These are phyloP conservation scores for Oscheius sp. DNA, from an alignment of 2,888 invertebrate genomes.

Conservation along the genomic window DNA sequence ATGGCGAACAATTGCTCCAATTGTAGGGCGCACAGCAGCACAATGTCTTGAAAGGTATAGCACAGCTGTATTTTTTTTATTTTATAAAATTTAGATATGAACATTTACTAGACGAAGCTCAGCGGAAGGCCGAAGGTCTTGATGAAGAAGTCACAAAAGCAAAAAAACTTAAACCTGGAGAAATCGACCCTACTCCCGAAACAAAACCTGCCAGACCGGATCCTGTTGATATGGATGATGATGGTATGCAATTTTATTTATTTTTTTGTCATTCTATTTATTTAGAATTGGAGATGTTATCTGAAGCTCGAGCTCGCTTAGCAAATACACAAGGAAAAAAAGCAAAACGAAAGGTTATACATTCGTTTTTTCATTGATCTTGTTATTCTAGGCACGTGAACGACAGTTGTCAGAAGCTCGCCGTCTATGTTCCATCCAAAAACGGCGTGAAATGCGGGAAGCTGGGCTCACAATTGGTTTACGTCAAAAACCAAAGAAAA, in stretches of 20 bases:
- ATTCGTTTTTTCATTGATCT: neutral
- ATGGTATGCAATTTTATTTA: slow-evolving; percentile 81
- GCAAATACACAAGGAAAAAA: slow-evolving; percentile 95
- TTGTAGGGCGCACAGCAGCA: slow-evolving; percentile 97
- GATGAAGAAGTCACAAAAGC: slow-evolving; percentile 89
- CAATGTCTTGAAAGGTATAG: slow-evolving; percentile 93
- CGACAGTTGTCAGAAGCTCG: slow-evolving; percentile 97
- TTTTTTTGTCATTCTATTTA: too few relatives aligned
- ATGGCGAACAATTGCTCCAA: slow-evolving; percentile 99
- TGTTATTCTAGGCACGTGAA: slow-evolving; percentile 82
- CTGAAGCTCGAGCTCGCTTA: slow-evolving; percentile 95
- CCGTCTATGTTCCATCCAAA: slow-evolving; percentile 93
- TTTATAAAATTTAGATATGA: slow-evolving; percentile 75
- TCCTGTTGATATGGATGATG: slow-evolving; percentile 99
- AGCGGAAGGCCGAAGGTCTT: slow-evolving; percentile 89
- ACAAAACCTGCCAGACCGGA: slow-evolving; percentile 99
- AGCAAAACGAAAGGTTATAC: slow-evolving; percentile 77
- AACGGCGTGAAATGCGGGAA: slow-evolving; percentile 94
- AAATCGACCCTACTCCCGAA: slow-evolving; percentile 99
- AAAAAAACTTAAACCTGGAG: slow-evolving; percentile 95
- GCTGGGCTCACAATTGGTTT: slow-evolving; percentile 83
- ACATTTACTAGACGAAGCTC: slow-evolving; percentile 85
- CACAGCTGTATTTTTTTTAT: too few relatives aligned
- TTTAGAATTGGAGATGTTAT: slow-evolving; percentile 95
- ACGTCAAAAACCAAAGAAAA: slow-evolving; percentile 65